Conservation (phyloP, 2,113 vertebrate genomes). For the Oncorhynchus clarkii region DNA sequence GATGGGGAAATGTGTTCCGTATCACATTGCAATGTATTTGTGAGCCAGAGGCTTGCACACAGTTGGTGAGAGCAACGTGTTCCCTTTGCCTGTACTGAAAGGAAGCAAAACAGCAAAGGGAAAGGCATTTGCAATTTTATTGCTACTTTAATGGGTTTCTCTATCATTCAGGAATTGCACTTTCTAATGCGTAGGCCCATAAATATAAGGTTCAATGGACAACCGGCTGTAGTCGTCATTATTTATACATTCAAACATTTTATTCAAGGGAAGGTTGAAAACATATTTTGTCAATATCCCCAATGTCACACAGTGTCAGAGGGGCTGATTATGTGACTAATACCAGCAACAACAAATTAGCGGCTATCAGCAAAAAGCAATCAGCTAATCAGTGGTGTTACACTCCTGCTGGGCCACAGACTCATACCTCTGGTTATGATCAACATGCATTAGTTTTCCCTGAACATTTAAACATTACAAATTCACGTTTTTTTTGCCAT, state of each 20-base stretch:
- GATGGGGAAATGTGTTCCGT: slow-evolving; percentile 64
- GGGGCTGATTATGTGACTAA: not conserved
- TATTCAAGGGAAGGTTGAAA: slow-evolving; percentile 60
- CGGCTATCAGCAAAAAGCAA: not conserved
- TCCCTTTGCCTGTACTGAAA: slow-evolving; percentile 51
- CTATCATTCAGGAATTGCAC: slow-evolving; percentile 66
- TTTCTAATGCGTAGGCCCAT: slow-evolving; percentile 64
- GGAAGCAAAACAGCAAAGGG: slow-evolving; percentile 59
- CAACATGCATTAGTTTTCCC: not conserved
- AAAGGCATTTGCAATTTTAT: slow-evolving; percentile 74
- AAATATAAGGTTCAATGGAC: slow-evolving; percentile 69
- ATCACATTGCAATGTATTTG: slow-evolving; percentile 60
- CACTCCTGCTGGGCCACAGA: not conserved
- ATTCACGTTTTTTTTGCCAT: not conserved
- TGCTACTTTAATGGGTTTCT: slow-evolving; percentile 72
- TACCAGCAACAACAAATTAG: not conserved
- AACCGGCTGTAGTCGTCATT: slow-evolving; percentile 63
- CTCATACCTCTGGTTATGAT: not conserved
- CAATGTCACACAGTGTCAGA: slow-evolving; percentile 31
- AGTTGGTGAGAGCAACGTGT: slow-evolving; percentile 48
- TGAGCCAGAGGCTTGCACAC: slow-evolving; percentile 48
- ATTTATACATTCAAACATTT: slow-evolving; percentile 69
- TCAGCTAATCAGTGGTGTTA: not conserved
- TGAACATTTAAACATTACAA: not conserved
- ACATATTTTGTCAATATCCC: slow-evolving; percentile 54